Conservation (phyloP, 2,113 vertebrate species). For the Tychaedon coryphoeus region DNA sequence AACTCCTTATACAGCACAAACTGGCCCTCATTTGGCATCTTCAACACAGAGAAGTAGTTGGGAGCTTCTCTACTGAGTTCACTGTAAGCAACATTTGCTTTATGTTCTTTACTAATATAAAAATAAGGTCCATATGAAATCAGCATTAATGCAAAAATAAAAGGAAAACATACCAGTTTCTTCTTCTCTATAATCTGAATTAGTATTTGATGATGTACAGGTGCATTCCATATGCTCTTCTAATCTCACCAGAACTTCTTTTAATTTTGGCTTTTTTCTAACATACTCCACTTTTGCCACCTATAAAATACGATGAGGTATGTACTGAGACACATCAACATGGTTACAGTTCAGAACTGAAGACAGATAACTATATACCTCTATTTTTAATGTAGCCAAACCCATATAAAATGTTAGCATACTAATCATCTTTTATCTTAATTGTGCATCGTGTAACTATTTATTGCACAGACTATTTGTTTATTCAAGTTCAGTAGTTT, state of each 20-base stretch:
- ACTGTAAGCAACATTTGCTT: neutral
- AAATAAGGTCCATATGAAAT: constrained; percentile 31
- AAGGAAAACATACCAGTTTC: constrained; percentile 84
- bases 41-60: neutral
- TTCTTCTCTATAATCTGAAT: constrained; percentile 87
- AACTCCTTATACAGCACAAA: neutral
- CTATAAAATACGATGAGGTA: constrained; percentile 69
- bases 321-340: constrained; percentile 36
- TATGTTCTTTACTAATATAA: constrained; percentile 1
- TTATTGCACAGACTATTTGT: constrained; percentile 39
- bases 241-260: constrained; percentile 95
- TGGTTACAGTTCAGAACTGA: constrained; percentile 35
- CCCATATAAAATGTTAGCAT: constrained; percentile 20
- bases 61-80: neutral
- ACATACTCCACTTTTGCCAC: constrained; percentile 98
- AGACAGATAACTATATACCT: constrained; percentile 6
- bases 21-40: neutral
- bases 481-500: constrained; percentile 43
- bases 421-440: constrained; percentile 51
- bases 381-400: constrained; percentile 39
- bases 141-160: constrained; percentile 51
- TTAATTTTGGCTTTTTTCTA: constrained; percentile 93
- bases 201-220: constrained; percentile 84
- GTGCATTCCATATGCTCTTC: constrained; percentile 97
- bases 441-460: constrained; percentile 32